Base-by-base conservation (phyloP, 2,797 vertebrate genomes). In the Jordanella pulchra region DNA sequence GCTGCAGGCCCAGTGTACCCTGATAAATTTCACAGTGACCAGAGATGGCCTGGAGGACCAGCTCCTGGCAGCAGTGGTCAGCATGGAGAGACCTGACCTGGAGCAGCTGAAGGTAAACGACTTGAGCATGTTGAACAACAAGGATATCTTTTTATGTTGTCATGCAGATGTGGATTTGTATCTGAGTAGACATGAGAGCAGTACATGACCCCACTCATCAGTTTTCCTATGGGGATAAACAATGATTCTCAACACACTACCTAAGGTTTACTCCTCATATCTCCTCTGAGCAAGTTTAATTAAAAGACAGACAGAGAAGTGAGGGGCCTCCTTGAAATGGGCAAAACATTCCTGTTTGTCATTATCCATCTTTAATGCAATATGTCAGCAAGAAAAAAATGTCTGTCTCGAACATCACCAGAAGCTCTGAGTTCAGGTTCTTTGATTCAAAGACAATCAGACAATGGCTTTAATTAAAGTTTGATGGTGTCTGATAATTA, bases 1-100 rank as follows among this genome's bases (percentile, higher is more conserved):
- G 90, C 94, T 99, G 82, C 98, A 99, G 89, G 97, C 97, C 4
- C 98, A 99, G 92, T 97, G 97, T 88, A 99, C 97, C 17, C 93
- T 99, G 79, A 96, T 99, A 73, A 96, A 99, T 86, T 99, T 99
- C 92, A 98, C 96, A 0, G 97, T 99, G 86, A 98, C 96, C 1
- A 92, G 94, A 4, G 95, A 96, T 0, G 97, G 97, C 17, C 88
- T 99, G 74, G 97, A 99, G 87, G 97, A 99, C 79, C 98, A 99
- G 88, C 93, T 99, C 72, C 92, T 99, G 30, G 97, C 97, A 0
- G 91, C 96, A 0, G 97, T 99, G 70, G 98, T 99, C 89, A 94
- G 92, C 92, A 94, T 94, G 94, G 97, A 99, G 87, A 93, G 97
- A 61, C 98, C 97, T 0, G 97, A 99, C 91, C 87, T 99, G 89